Evolutionary conservation across 2,888 invertebrate genomes (phyloP).

Genomic region (Ceriagrion tenellum): DNA sequence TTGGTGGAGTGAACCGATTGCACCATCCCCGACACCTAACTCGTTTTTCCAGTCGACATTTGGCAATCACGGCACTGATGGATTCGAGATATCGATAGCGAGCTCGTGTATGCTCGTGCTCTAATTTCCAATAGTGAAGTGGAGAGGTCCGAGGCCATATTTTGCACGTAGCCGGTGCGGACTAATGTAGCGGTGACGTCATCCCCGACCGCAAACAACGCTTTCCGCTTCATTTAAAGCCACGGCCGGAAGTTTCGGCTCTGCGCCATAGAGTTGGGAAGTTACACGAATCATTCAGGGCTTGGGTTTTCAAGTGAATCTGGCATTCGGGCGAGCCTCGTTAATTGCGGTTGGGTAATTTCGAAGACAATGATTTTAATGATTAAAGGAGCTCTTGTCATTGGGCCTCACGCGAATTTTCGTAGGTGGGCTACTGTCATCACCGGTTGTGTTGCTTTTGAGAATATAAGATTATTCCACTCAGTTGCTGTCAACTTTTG

Average conservation of each 20-base stretch:
- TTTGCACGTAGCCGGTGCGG: not conserved
- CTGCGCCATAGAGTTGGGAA: not conserved
- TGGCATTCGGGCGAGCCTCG: not conserved
- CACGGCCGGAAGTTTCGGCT: not conserved
- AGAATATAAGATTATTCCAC: no score
- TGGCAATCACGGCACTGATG: not conserved
- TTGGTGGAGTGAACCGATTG: not conserved
- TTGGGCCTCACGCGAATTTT: not conserved
- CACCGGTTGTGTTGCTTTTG: no score
- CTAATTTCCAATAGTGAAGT: not conserved
- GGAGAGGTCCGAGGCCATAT: not conserved
- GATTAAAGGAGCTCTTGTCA: not conserved
- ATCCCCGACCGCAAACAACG: not conserved
- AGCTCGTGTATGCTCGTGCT: not conserved
- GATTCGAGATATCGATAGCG: not conserved
- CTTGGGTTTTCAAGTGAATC: not conserved
- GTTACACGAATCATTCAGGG: not conserved
- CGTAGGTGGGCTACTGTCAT: not conserved
- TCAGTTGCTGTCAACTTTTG: no score
- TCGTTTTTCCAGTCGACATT: not conserved
- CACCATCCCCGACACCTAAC: not conserved
- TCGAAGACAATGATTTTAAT: not conserved
- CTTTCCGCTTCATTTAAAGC: constrained; percentile 15
- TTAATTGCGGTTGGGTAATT: not conserved
- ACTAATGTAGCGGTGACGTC: not conserved